Evolutionary conservation across 2,113 vertebrate genomes (phyloP).

Genomic region (Pelvicachromis taeniatus): DNA sequence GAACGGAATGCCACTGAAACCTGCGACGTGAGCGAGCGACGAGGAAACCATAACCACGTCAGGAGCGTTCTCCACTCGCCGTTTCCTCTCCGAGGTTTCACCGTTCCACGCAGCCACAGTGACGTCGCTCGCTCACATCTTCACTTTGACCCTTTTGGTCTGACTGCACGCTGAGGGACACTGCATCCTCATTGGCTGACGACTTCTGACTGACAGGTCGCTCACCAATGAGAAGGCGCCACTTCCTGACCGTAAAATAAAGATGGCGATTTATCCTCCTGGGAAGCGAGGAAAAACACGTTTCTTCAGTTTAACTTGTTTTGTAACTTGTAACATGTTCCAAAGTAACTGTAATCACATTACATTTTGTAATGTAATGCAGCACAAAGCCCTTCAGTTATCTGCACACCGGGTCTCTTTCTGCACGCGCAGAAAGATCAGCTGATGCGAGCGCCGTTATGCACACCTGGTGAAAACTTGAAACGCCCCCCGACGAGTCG

Average conservation of each 20-base stretch:
- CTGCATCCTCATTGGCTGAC: background rate
- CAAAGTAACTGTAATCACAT: background rate
- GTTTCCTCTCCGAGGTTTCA: background rate
- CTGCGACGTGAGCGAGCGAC: background rate
- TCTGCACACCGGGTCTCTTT: background rate
- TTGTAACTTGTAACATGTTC: background rate
- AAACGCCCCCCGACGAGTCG: accelerated
- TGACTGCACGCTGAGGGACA: accelerated
- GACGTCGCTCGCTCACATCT: background rate
- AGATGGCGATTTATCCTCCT: background rate
- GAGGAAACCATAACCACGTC: background rate
- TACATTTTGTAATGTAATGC: background rate
- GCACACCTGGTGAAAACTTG: background rate
- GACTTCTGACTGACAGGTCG: background rate
- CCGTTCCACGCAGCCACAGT: background rate
- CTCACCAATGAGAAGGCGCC: background rate
- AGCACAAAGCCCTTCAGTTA: background rate
- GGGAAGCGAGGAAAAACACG: background rate
- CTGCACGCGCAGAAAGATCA: background rate
- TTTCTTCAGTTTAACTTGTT: background rate
- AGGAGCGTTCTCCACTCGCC: background rate
- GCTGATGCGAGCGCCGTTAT: background rate
- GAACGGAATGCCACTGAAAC: background rate
- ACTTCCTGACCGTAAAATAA: background rate
- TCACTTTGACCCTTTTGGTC: background rate